phyloP scores from a whole-genome alignment of 2,888 invertebrate genomes.

The Gasteruption jaculator region DNA sequence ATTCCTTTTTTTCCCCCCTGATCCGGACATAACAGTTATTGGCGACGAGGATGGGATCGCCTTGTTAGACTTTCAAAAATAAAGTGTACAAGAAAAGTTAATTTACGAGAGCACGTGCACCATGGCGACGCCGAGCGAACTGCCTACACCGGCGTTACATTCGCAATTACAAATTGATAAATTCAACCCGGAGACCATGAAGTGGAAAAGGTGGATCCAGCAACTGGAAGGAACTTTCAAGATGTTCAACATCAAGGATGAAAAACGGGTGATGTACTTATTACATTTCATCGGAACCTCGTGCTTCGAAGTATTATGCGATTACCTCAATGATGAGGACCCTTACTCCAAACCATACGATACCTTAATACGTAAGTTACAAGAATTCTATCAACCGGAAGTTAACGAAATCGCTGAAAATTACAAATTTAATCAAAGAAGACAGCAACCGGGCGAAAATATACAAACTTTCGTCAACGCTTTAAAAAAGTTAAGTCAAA shows the following conservation, averaged over 20 bases:
- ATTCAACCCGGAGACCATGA: background rate
- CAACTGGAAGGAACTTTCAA: conserved; percentile 14
- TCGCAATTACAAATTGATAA: too few species aligned
- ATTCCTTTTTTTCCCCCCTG: too few species aligned
- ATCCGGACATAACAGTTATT: too few species aligned
- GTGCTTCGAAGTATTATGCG: conserved; percentile 8
- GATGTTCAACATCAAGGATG: conserved; percentile 11
- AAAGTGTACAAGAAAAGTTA: too few species aligned
- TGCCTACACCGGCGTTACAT: too few species aligned
- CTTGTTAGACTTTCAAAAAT: too few species aligned
- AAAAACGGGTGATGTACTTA: background rate
- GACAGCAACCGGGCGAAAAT: conserved; percentile 9
- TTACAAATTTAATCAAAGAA: conserved; percentile 8
- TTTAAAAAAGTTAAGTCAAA: conserved; percentile 15
- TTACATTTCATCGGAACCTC: conserved; percentile 13
- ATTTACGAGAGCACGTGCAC: too few species aligned
- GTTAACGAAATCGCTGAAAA: conserved; percentile 9
- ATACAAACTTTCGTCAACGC: conserved; percentile 9
- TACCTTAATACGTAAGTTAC: background rate
- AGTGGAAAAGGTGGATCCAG: conserved; percentile 18
- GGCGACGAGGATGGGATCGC: too few species aligned
- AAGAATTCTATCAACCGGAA: conserved; percentile 5
- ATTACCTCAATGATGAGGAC: conserved; percentile 2
- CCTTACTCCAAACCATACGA: conserved; percentile 2
- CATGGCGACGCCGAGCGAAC: too few species aligned